Evolutionary conservation across 2,797 vertebrate genomes (phyloP).

Genomic region (Thunnus albacares): DNA sequence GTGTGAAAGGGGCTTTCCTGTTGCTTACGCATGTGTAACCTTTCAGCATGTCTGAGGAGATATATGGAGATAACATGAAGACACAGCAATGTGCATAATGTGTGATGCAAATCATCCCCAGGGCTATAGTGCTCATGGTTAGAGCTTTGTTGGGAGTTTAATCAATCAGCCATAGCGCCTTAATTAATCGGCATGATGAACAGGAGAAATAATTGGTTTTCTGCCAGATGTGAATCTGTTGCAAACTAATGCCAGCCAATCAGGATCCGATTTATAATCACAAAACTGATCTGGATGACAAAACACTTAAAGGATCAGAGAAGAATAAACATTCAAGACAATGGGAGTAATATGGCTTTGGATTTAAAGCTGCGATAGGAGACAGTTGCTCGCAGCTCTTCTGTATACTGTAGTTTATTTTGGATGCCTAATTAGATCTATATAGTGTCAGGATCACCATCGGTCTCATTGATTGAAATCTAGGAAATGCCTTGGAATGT

Average conservation of each 20-base stretch:
- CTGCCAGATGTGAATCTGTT: slow-evolving; percentile 80
- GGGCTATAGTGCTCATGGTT: slow-evolving; percentile 49
- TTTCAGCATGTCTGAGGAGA: slow-evolving; percentile 42
- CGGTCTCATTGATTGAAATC: slow-evolving; percentile 33
- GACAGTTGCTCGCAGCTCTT: slow-evolving; percentile 20
- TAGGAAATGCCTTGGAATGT: slow-evolving; percentile 12
- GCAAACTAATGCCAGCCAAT: slow-evolving; percentile 76
- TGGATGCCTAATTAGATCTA: slow-evolving; percentile 40
- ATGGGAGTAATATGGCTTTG: slow-evolving; percentile 47
- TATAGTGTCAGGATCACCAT: slow-evolving; percentile 20
- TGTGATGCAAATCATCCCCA: slow-evolving; percentile 63
- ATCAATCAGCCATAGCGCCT: slow-evolving; percentile 79
- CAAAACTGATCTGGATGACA: slow-evolving; percentile 67
- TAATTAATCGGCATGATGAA: slow-evolving; percentile 83
- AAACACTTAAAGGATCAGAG: slow-evolving; percentile 66
- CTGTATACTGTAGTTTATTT: slow-evolving; percentile 4
- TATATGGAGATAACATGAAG: slow-evolving; percentile 57
- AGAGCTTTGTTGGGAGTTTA: slow-evolving; percentile 76
- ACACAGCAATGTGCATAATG: slow-evolving; percentile 47
- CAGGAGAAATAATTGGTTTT: slow-evolving; percentile 83
- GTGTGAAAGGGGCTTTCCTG: neutral
- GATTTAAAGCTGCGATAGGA: slow-evolving; percentile 39
- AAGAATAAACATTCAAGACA: slow-evolving; percentile 62
- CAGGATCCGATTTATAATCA: slow-evolving; percentile 67
- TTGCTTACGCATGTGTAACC: slow-evolving; percentile 18